Base-by-base conservation (phyloP, 2,888 invertebrate species). In the Hemistola chrysoprasaria region DNA sequence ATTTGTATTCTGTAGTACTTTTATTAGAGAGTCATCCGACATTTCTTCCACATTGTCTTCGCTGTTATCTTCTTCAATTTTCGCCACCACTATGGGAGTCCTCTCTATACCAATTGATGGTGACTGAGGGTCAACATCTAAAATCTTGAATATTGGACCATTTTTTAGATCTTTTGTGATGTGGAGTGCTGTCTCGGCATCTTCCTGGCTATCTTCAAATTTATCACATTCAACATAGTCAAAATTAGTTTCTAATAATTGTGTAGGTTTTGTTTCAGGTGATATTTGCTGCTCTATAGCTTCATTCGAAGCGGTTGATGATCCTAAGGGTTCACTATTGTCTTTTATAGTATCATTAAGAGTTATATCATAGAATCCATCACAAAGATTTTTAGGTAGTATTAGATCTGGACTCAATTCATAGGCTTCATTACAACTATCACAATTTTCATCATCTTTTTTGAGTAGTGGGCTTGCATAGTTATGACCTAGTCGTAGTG, bases 231-330 rank as follows among this genome's bases (percentile, higher is more conserved):
- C 91, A 21, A 90, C 66, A 75, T 80, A 92, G 56, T 92, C 92
- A 73, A 92, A 89, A 69, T 92, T 91, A 9, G 92, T 92, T 77
- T 92, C 92, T 47, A 92, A 68, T 22, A 92, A 67, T 25, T 77
- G 78, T 11, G 77, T 77, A 26, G 85, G 80, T 45, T 87, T 87
- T 26, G 50, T 10, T 36, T 73, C 62, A 49, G 60, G 66, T 22
- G 65, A 74, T 32, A 72, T 78, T 54, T 81, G 65, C 37, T 73
- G 65, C 65, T 85, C 77, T 59, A 82, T 72, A 8, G 73, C 72
- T 41, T 85, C 84, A 68, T 77, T 74, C 4, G 82, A 83, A 45
- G 77, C 80, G 40, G 85, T 85, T 2, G 83, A 86, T 40, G 84
- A 86, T 31, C 82, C 81, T 32, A 83, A 59, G 38, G 82, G 80